These are phyloP conservation scores for Campoplex capitator DNA, from an alignment of 2,888 invertebrate species.

Conservation along the genomic window DNA sequence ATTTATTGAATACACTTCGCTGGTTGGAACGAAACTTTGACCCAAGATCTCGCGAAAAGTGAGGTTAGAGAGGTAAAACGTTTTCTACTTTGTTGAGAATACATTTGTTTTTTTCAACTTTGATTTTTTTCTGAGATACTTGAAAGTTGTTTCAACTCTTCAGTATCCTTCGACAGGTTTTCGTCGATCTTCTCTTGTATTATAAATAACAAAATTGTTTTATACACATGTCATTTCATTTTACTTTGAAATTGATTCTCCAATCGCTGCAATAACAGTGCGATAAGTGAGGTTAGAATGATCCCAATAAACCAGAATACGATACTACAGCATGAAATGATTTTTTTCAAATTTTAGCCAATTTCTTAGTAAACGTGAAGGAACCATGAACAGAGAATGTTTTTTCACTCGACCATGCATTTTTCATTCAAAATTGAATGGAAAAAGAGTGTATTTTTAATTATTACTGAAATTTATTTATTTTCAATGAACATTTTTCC, in stretches of 20 bases:
- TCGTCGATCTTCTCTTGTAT: not conserved
- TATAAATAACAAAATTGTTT: not conserved
- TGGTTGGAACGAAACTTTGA: not conserved
- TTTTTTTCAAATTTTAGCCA: not conserved
- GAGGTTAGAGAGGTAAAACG: not conserved
- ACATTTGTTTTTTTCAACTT: not conserved
- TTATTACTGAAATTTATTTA: too few species aligned
- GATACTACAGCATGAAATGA: too few species aligned
- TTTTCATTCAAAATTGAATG: too few species aligned
- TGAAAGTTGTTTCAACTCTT: not conserved
- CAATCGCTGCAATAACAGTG: not conserved
- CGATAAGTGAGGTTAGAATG: constrained; percentile 8
- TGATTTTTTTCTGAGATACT: not conserved
- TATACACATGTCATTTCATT: not conserved
- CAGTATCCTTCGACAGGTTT: not conserved
- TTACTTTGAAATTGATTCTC: not conserved
- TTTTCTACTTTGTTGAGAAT: not conserved
- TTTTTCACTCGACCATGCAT: too few species aligned
- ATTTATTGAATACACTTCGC: too few species aligned
- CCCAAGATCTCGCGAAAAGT: not conserved
- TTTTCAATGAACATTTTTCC: too few species aligned
- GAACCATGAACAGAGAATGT: too few species aligned
- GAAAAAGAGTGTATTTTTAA: too few species aligned
- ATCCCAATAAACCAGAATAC: not conserved
- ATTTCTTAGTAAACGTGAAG: not conserved